Percentiles rank a stretch among this genome's conserved stretches.
phyloP scores from a whole-genome alignment of 2,888 invertebrate species.

The Synanthedon myopaeformis region DNA sequence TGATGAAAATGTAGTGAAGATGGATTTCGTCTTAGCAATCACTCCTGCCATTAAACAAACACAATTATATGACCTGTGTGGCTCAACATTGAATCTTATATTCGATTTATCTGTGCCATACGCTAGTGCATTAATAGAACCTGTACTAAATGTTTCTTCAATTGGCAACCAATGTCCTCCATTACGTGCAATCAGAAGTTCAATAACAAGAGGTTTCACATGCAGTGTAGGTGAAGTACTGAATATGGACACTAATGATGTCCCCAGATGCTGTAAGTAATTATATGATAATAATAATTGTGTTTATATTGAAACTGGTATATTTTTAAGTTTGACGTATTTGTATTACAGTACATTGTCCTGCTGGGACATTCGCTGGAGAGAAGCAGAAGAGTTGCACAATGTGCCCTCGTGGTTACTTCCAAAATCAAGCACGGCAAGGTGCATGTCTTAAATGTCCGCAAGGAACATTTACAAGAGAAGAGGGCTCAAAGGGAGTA shows the following conservation, averaged over 20 bases:
- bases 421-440: constrained; percentile 92
- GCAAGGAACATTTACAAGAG: constrained; percentile 90
- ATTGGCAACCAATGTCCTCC: constrained; percentile 95
- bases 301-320: neutral
- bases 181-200: constrained; percentile 85
- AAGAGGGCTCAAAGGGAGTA: constrained; percentile 88
- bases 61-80: constrained; percentile 94
- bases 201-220: constrained; percentile 89
- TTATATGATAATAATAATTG: neutral
- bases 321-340: neutral
- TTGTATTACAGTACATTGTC: constrained; percentile 85
- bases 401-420: constrained; percentile 91
- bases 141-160: constrained; percentile 87
- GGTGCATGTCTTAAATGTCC: constrained; percentile 92
- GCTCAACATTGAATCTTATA: constrained; percentile 91
- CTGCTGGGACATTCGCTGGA: constrained; percentile 93
- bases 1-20: constrained; percentile 89
- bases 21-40: constrained; percentile 90
- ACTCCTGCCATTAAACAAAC: constrained; percentile 90
- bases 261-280: constrained; percentile 89
- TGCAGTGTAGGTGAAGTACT: constrained; percentile 94
- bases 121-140: constrained; percentile 90
- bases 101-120: constrained; percentile 95
- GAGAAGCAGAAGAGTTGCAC: constrained; percentile 92
- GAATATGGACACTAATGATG: constrained; percentile 92